Evolutionary conservation across 2,113 vertebrate genomes (phyloP), one percentile per base, ranked within the genome.

Genomic region (Paramormyrops kingsleyae): DNA sequence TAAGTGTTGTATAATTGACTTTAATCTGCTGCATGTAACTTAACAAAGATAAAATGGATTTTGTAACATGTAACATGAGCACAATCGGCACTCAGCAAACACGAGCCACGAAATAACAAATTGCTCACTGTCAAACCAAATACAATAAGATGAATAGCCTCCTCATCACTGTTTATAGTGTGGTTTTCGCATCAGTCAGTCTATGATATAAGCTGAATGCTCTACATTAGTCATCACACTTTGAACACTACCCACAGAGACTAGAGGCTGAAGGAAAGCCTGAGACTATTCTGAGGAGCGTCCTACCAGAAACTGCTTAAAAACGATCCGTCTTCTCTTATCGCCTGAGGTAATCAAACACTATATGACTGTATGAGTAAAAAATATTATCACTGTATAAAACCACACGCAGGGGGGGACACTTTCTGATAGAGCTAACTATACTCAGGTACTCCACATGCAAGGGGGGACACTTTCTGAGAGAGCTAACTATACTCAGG

Each of bases 221-320:
- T 0, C 88, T 92, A 59, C 90, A 93, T 95, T 93, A 95, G 92
- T 95, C 93, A 95, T 88, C 1, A 87, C 91, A 93, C 93, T 94
- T 94, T 95, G 94, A 93, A 93, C 93, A 50, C 90, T 91, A 91
- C 93, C 94, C 93, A 94, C 91, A 90, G 15, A 87, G 52, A 62
- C 15, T 88, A 9, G 35, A 52, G 53, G 35, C 47, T 8, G 2
- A 17, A 31, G 19, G n/a, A 39, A 10, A 24, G 47, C 10, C 27
- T 17, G n/a, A 31, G 13, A 50, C 47, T 53, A 6, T 83, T 42
- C 44, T 12, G 85, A 35, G 49, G 50, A 46, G 47, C 0, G 13
- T 31, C 27, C 42, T 53, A 35, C 4, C 47, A 87, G 50, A 87
- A 35, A 24, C 21, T 9, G 17, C 9, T 74, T 39, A 17, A 74